Evolutionary conservation across 2,888 invertebrate genomes (phyloP), one percentile per base, ranked within the genome.

Genomic region (Xanthorhoe spadicearia): DNA sequence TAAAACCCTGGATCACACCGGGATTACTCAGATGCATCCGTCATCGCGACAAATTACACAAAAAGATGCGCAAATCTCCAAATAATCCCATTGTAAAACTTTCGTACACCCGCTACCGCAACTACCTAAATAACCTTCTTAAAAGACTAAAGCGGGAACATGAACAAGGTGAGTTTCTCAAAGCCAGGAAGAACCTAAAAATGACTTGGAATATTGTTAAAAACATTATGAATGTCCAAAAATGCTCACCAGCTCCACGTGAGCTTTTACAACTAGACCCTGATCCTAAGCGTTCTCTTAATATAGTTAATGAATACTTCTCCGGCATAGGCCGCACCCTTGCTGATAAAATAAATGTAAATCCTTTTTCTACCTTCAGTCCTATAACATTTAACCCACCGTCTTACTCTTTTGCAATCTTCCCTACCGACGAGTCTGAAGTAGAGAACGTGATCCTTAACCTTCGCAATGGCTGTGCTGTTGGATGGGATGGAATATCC

Each of bases 91-190:
- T 48, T 15, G 6, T 68, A 6, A 61, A 68, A 52, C 57, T 58
- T 6, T 65, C 69, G 0, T 78, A 73, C 23, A 69, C 23, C 7
- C 48, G 75, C 13, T 78, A 78, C 35, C 68, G 74, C 28, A 76
- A 71, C 23, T 77, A 70, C 23, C 71, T 72, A n/a, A 76, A 70
- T 19, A 64, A 64, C 2, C 19, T 76, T 0, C 49, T 77, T 5
- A 75, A 74, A 53, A 71, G 64, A 56, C 17, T 71, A 0, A 76
- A 76, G 65, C 32, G 28, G 7, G 51, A 62, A 2, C 69, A 67
- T 18, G 75, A 76, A 61, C 28, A 59, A n/a, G 23, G 32, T 13
- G 51, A 70, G 38, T 51, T 73, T 9, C 18, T 28, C 0, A 68
- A 60, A 18, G 64, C 66, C 4, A 46, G 52, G 32, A 51, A 62